Evolutionary conservation across 2,888 invertebrate genomes (phyloP), one percentile per base, ranked within the genome.

Genomic region (Unio pictorum): DNA sequence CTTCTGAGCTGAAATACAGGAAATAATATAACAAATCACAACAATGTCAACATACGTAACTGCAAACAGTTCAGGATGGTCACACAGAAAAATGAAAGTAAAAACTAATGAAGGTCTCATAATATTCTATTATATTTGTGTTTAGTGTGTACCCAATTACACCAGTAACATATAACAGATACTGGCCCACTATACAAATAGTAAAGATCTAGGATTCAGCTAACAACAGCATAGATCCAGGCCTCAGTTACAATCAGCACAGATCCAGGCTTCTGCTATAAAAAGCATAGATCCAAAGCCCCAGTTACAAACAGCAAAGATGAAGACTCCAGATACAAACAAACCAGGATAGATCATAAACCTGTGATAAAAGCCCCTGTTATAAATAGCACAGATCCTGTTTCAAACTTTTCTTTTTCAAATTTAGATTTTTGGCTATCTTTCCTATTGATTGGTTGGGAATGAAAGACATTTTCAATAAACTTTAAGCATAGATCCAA

Each of bases 1-100:
- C 23, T 69, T 64, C 80, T 75, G 54, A 80, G 30, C 86, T 87
- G 67, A 17, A 72, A 69, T 28, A 66, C 45, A 61, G 55, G 61
- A 7, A 18, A 55, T 18, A n/a, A 54, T 20, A 23, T 61, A 23
- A 26, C 45, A 30, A 20, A 23, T 54, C 11, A 64, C 8, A 54
- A 64, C n/a, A 23, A 23, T 54, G 6, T 54, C 23, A 45, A 23
- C 0, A 59, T 34, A 30, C 56, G 34, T 5, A 66, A 34, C 4
- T 28, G 30, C 59, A 26, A 17, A 6, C 3, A 30, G 4, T 17
- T 26, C 26, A 28, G 26, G 26, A 61, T 61, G 28, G 26, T 61
- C 20, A 23, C 61, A 61, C 61, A 61, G 30, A 54, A 20, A 63
- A 4, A 26, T 20, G 26, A 64, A 64, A 23, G 17, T 45, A 20